Base-by-base conservation (phyloP, 2,888 invertebrate genomes). In the Rhodophaea formosa region DNA sequence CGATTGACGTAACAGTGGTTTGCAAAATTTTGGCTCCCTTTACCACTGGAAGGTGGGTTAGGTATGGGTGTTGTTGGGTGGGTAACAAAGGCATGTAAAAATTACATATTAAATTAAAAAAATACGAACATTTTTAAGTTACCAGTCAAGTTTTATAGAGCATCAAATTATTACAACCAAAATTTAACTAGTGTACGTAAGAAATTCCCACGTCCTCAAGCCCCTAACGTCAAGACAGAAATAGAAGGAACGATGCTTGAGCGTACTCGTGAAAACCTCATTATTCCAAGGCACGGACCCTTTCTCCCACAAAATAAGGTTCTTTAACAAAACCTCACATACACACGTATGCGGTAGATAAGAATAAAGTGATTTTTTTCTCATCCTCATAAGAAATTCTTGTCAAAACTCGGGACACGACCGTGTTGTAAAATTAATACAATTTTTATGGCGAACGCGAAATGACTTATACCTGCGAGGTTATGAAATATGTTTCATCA, bases 301-400 rank as follows among this genome's bases (percentile, higher is more conserved):
- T 87, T 89, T 89, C 89, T 88, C 81, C 80, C 74, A 76, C 79
- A 77, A 87, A 89, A 89, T 88, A 89, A 88, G 89, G 86, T 87
- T 88, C 84, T 84, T 88, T 89, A 86, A 84, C 80, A 82, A 56
- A 85, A 86, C 80, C 86, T 81, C 86, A 87, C 86, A 87, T 79
- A 79, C 74, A 69, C 74, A 72, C 62, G 66, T 61, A 62, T 60
- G 56, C 54, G 43, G 55, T 57, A 68, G 67, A 71, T 69, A 71
- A 68, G 72, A 64, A 59, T 56, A 64, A 62, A 61, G 61, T 63
- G 63, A 59, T 62, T 63, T 68, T 67, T 67, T 70, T 71, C 49
- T 42, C 56, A 51, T 67, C 65, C 61, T 69, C 62, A 62, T 69
- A 66, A 66, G 68, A 66, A 67, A 68, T 69, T 69, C 68, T 69